phyloP scores from a whole-genome alignment of 2,888 invertebrate genomes.

The Deilephila elpenor region DNA sequence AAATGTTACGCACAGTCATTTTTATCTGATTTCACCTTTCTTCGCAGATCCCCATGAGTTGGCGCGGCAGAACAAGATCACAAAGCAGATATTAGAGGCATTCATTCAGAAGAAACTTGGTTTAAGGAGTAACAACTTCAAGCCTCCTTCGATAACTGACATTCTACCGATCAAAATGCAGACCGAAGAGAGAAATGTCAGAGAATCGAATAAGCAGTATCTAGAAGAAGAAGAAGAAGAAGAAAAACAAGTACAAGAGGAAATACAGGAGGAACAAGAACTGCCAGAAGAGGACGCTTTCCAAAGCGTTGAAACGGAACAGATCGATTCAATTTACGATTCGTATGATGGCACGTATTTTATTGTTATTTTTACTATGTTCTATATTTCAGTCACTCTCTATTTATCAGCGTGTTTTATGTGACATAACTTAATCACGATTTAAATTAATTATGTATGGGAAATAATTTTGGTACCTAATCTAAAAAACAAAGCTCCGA shows the following conservation, averaged over 20 bases:
- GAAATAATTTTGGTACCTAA: too few relatives aligned
- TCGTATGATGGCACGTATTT: conserved; percentile 70
- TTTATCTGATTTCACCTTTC: conserved; percentile 82
- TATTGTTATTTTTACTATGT: background rate
- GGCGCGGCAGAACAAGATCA: conserved; percentile 90
- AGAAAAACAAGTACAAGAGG: conserved; percentile 65
- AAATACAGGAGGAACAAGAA: conserved; percentile 51
- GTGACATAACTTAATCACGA: too few relatives aligned
- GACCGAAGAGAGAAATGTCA: conserved; percentile 53
- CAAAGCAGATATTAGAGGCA: conserved; percentile 90
- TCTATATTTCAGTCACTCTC: background rate
- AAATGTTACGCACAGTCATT: conserved; percentile 71
- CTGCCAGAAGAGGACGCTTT: conserved; percentile 80
- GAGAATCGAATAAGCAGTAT: conserved; percentile 49
- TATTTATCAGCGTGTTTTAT: background rate
- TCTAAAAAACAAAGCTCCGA: too few relatives aligned
- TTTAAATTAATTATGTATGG: too few relatives aligned
- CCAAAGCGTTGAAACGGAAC: conserved; percentile 89
- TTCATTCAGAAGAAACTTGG: conserved; percentile 89
- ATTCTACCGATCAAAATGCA: conserved; percentile 83
- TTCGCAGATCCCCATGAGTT: conserved; percentile 85
- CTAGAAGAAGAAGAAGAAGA: conserved; percentile 55
- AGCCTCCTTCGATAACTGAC: conserved; percentile 86
- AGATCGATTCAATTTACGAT: conserved; percentile 86
- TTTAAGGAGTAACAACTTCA: conserved; percentile 77